Evolutionary conservation across 92 coral and sea anemone species (phyloP).

Genomic region (Siderastrea radians): DNA sequence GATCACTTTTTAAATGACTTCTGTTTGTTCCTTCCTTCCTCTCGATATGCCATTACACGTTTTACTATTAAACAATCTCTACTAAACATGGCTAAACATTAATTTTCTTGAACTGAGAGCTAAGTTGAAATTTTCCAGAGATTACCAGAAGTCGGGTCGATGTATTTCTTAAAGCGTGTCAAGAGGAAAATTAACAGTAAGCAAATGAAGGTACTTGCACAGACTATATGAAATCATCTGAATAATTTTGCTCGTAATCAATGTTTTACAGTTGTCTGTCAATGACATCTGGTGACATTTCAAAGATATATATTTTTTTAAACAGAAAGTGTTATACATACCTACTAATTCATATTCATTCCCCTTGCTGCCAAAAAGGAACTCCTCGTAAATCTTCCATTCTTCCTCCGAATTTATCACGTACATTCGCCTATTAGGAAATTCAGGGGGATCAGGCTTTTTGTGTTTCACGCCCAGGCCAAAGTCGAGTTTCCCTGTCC

Average conservation of each 20-base stretch:
- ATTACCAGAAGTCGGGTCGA: too few species aligned
- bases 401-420: slow-evolving; percentile 44
- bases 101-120: slow-evolving; percentile 22
- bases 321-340: background rate
- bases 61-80: slow-evolving; percentile 31
- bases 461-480: slow-evolving; percentile 48
- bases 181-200: too few species aligned
- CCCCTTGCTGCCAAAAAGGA: slow-evolving; percentile 48
- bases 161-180: slow-evolving; percentile 7
- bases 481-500: slow-evolving; percentile 42
- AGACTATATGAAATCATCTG: too few species aligned
- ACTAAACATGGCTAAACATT: slow-evolving; percentile 29
- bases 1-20: too few species aligned
- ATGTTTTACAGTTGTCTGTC: too few species aligned
- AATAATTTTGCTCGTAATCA: too few species aligned
- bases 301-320: slow-evolving; percentile 20
- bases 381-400: slow-evolving; percentile 50
- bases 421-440: slow-evolving; percentile 51
- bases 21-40: too few species aligned
- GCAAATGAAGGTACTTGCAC: too few species aligned
- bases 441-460: slow-evolving; percentile 46
- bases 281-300: slow-evolving; percentile 27
- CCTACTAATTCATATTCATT: slow-evolving; percentile 54
- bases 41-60: too few species aligned
- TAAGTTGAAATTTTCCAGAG: background rate